These are phyloP conservation scores for Equus przewalskii DNA, from an alignment of 2,113 vertebrate genomes.

Conservation along the genomic window DNA sequence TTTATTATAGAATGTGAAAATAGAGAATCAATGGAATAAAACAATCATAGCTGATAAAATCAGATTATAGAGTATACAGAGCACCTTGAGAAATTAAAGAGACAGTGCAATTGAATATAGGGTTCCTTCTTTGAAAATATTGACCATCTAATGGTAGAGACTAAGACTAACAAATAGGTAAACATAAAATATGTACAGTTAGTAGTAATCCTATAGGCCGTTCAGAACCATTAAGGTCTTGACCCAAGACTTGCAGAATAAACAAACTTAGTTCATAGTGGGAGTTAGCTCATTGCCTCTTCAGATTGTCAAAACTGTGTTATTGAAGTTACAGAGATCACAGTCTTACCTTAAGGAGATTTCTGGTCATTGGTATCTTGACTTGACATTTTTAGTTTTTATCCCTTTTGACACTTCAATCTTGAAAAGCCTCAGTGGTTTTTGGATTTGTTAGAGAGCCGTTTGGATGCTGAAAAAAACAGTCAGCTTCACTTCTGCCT, in stretches of 20 bases:
- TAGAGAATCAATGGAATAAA: slow-evolving; percentile 30
- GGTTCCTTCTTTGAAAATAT: slow-evolving; percentile 29
- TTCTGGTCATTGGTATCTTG: slow-evolving; percentile 47
- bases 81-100: slow-evolving; percentile 26
- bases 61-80: not conserved
- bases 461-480: not conserved
- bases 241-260: not conserved
- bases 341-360: slow-evolving; percentile 15
- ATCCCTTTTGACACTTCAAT: not conserved
- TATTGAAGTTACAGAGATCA: slow-evolving; percentile 14
- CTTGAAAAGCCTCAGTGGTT: not conserved
- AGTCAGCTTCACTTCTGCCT: not conserved
- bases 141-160: slow-evolving; percentile 34
- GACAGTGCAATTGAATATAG: slow-evolving; percentile 13
- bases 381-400: slow-evolving; percentile 29
- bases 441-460: not conserved
- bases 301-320: not conserved
- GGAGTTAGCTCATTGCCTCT: not conserved
- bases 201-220: not conserved
- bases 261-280: slow-evolving; percentile 37
- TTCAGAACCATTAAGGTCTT: slow-evolving; percentile 46
- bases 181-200: slow-evolving; percentile 10
- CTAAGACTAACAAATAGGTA: slow-evolving; percentile 29
- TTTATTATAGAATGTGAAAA: slow-evolving; percentile 50
- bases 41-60: slow-evolving; percentile 41